Percentiles rank a stretch among this genome's conserved stretches.
Evolutionary conservation across 2,113 vertebrate genomes (phyloP).

Genomic region (Dromas ardeola): DNA sequence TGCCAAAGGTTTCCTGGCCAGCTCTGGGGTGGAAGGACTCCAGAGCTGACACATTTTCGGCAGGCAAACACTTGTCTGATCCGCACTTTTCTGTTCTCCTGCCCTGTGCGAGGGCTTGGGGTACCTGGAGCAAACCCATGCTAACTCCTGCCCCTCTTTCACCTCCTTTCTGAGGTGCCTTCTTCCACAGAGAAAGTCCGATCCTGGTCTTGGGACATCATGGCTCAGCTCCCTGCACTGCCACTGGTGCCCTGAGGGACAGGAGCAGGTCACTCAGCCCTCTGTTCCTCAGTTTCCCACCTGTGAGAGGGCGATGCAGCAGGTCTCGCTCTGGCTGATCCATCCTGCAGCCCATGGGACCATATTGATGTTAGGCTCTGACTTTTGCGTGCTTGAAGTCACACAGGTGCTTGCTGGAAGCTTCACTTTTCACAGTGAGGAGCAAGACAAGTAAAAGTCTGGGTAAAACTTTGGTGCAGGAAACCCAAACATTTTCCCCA

Average conservation of each 20-base stretch:
- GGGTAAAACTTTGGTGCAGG: not conserved
- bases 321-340: not conserved
- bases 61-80: accelerated
- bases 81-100: not conserved
- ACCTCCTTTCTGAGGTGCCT: not conserved
- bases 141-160: not conserved
- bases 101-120: not conserved
- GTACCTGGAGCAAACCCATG: not conserved
- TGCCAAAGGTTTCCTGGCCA: accelerated
- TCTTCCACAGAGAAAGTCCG: not conserved
- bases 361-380: not conserved
- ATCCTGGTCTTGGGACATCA: not conserved
- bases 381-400: not conserved
- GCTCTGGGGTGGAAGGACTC: not conserved
- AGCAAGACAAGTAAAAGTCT: not conserved
- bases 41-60: accelerated
- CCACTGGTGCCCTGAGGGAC: not conserved
- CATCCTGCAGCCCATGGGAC: not conserved
- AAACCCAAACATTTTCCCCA: not conserved
- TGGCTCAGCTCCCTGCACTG: not conserved
- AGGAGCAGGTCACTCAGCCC: not conserved
- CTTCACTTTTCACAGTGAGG: not conserved
- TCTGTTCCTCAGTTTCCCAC: not conserved
- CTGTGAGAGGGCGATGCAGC: not conserved
- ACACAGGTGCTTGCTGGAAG: not conserved